A percentile compares a stretch with the other conserved stretches of the same genome.
phyloP scores from a whole-genome alignment of 1,140 invertebrate genomes.

The Papilio dardanus region DNA sequence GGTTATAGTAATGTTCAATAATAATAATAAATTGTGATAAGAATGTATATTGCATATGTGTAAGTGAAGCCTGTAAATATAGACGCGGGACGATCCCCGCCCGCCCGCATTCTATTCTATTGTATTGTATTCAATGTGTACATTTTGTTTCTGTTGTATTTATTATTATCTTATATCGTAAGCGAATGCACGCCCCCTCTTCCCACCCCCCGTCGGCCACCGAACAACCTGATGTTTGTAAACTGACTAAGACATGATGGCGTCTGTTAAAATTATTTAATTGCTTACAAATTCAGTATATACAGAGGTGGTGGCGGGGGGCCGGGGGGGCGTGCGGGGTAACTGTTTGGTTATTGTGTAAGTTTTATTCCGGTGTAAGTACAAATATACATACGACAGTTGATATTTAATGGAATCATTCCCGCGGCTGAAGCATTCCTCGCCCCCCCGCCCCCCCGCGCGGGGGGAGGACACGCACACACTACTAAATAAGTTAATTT shows the following conservation, averaged over 20 bases:
- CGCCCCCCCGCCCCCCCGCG: neutral
- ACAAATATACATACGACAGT: neutral
- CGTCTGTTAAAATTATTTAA: neutral
- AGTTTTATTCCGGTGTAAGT: slow-evolving; percentile 10
- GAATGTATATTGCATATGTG: slow-evolving; percentile 49
- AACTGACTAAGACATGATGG: neutral
- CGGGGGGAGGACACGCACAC: too few species aligned
- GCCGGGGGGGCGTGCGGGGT: neutral
- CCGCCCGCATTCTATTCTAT: neutral
- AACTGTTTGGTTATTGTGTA: neutral
- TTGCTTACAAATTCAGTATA: too few species aligned
- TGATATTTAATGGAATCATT: neutral
- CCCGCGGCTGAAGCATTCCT: neutral
- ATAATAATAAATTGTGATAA: slow-evolving; percentile 54
- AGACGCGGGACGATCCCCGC: neutral
- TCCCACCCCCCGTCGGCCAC: neutral
- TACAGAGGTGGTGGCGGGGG: neutral
- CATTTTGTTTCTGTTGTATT: slow-evolving; percentile 10
- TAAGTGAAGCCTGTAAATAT: neutral
- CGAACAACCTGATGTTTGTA: neutral
- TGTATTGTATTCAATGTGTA: neutral
- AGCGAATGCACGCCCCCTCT: neutral
- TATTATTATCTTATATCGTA: neutral
- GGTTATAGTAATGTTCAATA: neutral
- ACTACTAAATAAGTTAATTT: too few species aligned